phyloP scores from a whole-genome alignment of 2,888 invertebrate genomes.

The Embidobia sp. region DNA sequence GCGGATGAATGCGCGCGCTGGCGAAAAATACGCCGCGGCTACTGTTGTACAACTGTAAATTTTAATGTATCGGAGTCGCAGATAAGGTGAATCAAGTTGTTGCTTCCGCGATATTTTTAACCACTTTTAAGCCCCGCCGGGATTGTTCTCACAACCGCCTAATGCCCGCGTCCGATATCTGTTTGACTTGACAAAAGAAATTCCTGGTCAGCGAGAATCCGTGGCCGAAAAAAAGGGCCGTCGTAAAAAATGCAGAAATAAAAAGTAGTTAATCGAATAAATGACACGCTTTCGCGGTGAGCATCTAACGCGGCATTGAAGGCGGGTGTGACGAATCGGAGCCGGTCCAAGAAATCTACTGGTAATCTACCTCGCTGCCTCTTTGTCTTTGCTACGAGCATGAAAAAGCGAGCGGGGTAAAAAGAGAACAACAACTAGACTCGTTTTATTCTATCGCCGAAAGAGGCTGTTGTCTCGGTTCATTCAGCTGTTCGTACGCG shows the following conservation, averaged over 20 bases:
- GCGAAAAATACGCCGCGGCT: slow-evolving; percentile 9
- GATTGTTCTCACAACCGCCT: slow-evolving; percentile 11
- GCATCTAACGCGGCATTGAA: slow-evolving; percentile 65
- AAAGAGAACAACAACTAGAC: slow-evolving; percentile 45
- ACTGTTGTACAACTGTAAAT: slow-evolving; percentile 36
- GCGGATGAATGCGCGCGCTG: slow-evolving; percentile 20
- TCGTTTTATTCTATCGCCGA: slow-evolving; percentile 47
- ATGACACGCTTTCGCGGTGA: slow-evolving; percentile 69
- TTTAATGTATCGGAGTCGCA: slow-evolving; percentile 10
- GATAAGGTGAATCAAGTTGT: slow-evolving; percentile 42
- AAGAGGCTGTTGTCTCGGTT: slow-evolving; percentile 35
- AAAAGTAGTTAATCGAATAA: slow-evolving; percentile 68
- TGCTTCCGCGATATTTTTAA: slow-evolving; percentile 29
- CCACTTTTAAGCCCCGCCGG: not conserved
- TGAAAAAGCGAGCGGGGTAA: slow-evolving; percentile 36
- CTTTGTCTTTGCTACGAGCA: slow-evolving; percentile 58
- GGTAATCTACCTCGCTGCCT: slow-evolving; percentile 55
- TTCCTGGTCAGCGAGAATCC: slow-evolving; percentile 30
- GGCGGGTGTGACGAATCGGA: slow-evolving; percentile 65
- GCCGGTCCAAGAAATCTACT: slow-evolving; percentile 51
- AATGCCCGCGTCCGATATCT: slow-evolving; percentile 22
- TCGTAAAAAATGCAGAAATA: slow-evolving; percentile 54
- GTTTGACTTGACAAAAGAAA: slow-evolving; percentile 55
- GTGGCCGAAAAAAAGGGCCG: slow-evolving; percentile 5
- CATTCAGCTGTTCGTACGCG: slow-evolving; percentile 41